These are phyloP conservation scores for Sebastes itinus DNA, from an alignment of 2,797 vertebrate species.

Conservation along the genomic window DNA sequence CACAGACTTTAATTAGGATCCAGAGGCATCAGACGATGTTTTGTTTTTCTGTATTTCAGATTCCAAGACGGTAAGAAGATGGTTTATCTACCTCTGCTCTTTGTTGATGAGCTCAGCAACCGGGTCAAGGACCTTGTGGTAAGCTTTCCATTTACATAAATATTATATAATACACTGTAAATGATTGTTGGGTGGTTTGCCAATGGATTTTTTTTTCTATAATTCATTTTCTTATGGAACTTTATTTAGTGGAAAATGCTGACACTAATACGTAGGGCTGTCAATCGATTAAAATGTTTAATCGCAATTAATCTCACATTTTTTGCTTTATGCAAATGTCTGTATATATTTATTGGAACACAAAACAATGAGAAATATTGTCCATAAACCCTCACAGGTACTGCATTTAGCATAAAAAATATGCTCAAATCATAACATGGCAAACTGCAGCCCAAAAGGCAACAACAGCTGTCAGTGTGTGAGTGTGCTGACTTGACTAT, in stretches of 20 bases:
- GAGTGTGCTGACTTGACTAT: too few species aligned
- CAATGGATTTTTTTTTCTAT: background rate
- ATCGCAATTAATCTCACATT: too few species aligned
- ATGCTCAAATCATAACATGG: too few species aligned
- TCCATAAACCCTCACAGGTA: too few species aligned
- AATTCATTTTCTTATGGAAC: background rate
- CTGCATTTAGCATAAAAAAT: too few species aligned
- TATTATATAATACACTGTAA: background rate
- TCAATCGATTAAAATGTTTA: too few species aligned
- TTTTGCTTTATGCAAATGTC: too few species aligned
- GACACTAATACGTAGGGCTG: too few species aligned
- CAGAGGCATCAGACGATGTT: background rate
- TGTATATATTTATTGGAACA: too few species aligned
- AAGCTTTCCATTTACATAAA: constrained; percentile 20
- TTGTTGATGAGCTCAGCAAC: constrained; percentile 98
- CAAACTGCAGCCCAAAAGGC: too few species aligned
- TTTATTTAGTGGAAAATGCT: background rate
- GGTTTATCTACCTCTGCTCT: constrained; percentile 97
- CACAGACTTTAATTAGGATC: background rate
- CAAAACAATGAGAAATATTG: too few species aligned
- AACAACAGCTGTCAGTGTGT: too few species aligned
- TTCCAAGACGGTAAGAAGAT: constrained; percentile 91
- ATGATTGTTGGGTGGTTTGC: background rate
- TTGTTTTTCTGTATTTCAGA: constrained; percentile 74
- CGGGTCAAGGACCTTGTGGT: constrained; percentile 91